Evolutionary conservation across 2,797 vertebrate genomes (phyloP), one percentile per base, ranked within the genome.

Genomic region (Philypnodon macrostomus): DNA sequence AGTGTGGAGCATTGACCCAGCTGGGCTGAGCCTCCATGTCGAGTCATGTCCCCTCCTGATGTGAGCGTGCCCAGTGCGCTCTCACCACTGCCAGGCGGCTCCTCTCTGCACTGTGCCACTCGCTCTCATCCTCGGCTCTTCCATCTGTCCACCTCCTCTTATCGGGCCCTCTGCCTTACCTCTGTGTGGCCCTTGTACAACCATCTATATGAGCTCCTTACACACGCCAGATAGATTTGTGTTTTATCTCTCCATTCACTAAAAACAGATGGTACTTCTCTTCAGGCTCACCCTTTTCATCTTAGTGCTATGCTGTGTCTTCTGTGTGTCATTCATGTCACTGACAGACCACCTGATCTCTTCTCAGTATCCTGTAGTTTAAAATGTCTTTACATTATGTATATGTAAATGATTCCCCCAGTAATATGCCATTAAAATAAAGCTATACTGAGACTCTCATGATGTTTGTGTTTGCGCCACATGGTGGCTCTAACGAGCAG

Each of bases 11-110:
- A 30, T 83, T 87, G 85, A 88, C 86, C 86, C 86, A 88, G 85
- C 85, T 86, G 85, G 85, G 82, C 81, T 64, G 83, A 80, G 79
- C 75, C 78, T 61, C 73, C 80, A 72, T 86, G 85, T 87, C 68
- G 83, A 88, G 85, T 87, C 86, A 85, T 85, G 83, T 88, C 81
- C 82, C 82, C 81, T 83, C 84, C 84, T 81, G 83, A 86, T 85
- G 84, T 77, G 75, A 77, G 73, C 29, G 74, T 81, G 84, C 80
- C 85, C 79, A 84, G 76, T 55, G 77, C 57, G 38, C 67, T 79
- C 70, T 8, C 75, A 75, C 75, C 59, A 9, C 80, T 83, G 83
- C 83, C 83, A 85, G 76, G 45, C 76, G 51, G 66, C 57, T 27
- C 54, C 41, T 23, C 50, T 47, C 48, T 35, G 48, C 30, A 32